Evolutionary conservation across 1,140 invertebrate genomes (phyloP), one percentile per base, ranked within the genome.

Genomic region (Drosophila tsacasi): DNA sequence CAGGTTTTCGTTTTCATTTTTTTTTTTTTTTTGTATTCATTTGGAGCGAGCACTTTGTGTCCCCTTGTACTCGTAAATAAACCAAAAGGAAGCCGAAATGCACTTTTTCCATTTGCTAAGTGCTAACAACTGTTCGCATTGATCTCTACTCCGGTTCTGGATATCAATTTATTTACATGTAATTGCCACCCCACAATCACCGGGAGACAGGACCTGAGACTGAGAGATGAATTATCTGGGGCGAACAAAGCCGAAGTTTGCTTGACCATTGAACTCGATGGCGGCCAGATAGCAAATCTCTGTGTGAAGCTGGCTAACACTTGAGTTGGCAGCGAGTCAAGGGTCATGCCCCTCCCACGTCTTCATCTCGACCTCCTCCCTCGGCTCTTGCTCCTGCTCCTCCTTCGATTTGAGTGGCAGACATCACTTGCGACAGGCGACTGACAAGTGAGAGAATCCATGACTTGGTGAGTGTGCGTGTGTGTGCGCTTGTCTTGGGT

Each of bases 361-460:
- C 54, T 50, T 47, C 67, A 46, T 59, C 60, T 44, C 23, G 25
- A 69, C 50, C 47, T 49, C 15, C 21, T 19, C 8, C 35, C 3
- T 35, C 21, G 27, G 15, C 32, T 44, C n/a, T 21, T 5, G 12
- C 30, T 8, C 17, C 21, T 27, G 17, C 49, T 54, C 42, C 44
- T 37, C 49, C 65, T n/a, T 17, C 30, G 19, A 44, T 27, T 71
- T 71, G 85, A 87, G 85, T 87, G 84, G 81, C 84, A 87, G 78
- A 90, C 82, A 79, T 89, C 85, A 81, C 71, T 82, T 90, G 81
- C 75, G 85, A 85, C 79, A 76, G 81, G 32, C 83, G 79, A 68
- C 68, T 84, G 83, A 87, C 84, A 89, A 87, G 81, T 77, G 68
- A 68, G 73, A 71, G 59, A 87, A 77, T 49, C 83, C 60, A 64